These are phyloP conservation scores for Coregonus clupeaformis DNA, from an alignment of 2,113 vertebrate genomes.

Conservation along the genomic window DNA sequence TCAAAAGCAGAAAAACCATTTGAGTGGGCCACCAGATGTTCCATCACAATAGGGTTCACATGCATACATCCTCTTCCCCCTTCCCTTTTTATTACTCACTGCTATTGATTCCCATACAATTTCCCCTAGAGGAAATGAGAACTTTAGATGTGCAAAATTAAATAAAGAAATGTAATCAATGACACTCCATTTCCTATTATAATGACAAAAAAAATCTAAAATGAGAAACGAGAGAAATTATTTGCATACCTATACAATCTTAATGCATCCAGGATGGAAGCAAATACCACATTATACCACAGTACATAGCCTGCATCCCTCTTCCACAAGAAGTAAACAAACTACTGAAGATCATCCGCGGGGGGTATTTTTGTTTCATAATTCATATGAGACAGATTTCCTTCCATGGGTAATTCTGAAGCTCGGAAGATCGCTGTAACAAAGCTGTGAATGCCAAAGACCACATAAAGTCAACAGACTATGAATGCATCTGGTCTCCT, in stretches of 20 bases:
- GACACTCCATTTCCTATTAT: constrained; percentile 13
- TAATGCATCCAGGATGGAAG: constrained; percentile 31
- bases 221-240: constrained; percentile 13
- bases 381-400: constrained; percentile 30
- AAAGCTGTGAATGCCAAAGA: constrained; percentile 18
- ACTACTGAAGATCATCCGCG: constrained; percentile 25
- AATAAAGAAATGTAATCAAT: constrained; percentile 42
- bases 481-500: background rate
- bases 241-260: constrained; percentile 60
- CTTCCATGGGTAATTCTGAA: constrained; percentile 19
- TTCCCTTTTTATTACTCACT: background rate
- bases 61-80: constrained; percentile 21
- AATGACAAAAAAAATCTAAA: constrained; percentile 24
- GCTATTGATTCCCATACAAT: constrained; percentile 3
- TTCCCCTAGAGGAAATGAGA: constrained; percentile 8
- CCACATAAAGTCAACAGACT: background rate
- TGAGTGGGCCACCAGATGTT: constrained; percentile 71
- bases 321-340: constrained; percentile 24
- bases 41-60: constrained; percentile 30
- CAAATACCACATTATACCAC: constrained; percentile 7
- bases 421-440: constrained; percentile 21
- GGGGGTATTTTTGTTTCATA: constrained; percentile 20
- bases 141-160: constrained; percentile 9
- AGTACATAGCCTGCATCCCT: constrained; percentile 1
- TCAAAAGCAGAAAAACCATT: constrained; percentile 55